These are phyloP conservation scores for Tiliacea citrago DNA, from an alignment of 2,888 invertebrate species.

Conservation along the genomic window DNA sequence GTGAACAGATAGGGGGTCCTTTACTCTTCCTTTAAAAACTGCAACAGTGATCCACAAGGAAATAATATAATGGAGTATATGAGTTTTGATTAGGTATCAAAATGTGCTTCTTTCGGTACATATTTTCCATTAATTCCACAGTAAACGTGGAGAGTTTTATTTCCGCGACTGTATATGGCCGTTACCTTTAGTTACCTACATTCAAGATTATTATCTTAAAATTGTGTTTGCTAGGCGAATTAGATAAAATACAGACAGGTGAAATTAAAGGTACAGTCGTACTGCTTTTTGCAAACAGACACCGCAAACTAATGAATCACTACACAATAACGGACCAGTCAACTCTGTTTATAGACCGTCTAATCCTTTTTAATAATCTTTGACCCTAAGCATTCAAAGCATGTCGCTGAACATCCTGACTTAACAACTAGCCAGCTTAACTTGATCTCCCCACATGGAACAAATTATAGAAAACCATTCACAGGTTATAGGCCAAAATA, in stretches of 20 bases:
- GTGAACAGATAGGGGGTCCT: too few relatives aligned
- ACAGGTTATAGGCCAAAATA: slow-evolving; percentile 45
- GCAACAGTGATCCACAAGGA: too few relatives aligned
- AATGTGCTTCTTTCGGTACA: too few relatives aligned
- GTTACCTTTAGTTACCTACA: too few relatives aligned
- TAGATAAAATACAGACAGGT: neutral
- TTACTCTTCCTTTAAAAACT: too few relatives aligned
- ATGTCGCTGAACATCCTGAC: slow-evolving; percentile 72
- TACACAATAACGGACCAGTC: slow-evolving; percentile 33
- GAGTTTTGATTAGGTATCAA: too few relatives aligned
- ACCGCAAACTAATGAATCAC: slow-evolving; percentile 34
- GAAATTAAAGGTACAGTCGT: neutral
- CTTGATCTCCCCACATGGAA: slow-evolving; percentile 29
- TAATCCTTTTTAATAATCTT: slow-evolving; percentile 68
- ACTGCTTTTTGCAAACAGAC: neutral
- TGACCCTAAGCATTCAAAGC: slow-evolving; percentile 68
- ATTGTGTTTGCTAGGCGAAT: neutral
- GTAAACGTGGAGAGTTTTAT: too few relatives aligned
- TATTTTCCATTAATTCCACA: too few relatives aligned
- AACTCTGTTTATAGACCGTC: slow-evolving; percentile 45
- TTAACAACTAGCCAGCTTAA: slow-evolving; percentile 29
- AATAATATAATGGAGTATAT: too few relatives aligned
- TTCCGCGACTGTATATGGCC: too few relatives aligned
- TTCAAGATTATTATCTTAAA: too few relatives aligned
- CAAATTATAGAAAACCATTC: slow-evolving; percentile 5